Evolutionary conservation across 2,888 invertebrate genomes (phyloP).

Genomic region (Notodonta dromedarius): DNA sequence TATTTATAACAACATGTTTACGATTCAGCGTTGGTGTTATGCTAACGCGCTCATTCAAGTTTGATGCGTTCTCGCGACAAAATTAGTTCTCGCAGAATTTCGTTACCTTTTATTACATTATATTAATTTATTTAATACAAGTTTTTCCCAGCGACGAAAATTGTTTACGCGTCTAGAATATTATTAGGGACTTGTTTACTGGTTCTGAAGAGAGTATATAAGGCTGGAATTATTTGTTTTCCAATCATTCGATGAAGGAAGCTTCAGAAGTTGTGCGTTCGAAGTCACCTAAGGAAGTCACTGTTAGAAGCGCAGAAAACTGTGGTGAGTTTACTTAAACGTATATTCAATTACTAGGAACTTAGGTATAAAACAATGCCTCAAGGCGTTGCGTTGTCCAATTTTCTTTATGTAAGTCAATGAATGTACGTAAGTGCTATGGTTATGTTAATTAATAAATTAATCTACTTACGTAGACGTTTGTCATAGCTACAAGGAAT

Average conservation of each 20-base stretch:
- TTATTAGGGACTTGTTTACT: slow-evolving; percentile 34
- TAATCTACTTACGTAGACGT: too few relatives aligned
- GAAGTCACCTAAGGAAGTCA: slow-evolving; percentile 8
- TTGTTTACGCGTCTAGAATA: slow-evolving; percentile 36
- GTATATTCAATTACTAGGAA: too few relatives aligned
- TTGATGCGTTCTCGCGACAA: slow-evolving; percentile 31
- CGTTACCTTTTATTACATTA: slow-evolving; percentile 30
- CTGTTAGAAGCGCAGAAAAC: slow-evolving; percentile 9
- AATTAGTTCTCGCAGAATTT: slow-evolving; percentile 32
- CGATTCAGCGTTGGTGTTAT: slow-evolving; percentile 42
- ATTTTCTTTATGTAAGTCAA: too few relatives aligned
- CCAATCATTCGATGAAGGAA: slow-evolving; percentile 31
- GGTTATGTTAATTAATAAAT: too few relatives aligned
- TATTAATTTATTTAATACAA: slow-evolving; percentile 16
- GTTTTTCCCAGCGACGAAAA: slow-evolving; percentile 25
- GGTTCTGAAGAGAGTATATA: slow-evolving; percentile 38
- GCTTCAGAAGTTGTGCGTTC: slow-evolving; percentile 23
- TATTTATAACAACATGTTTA: slow-evolving; percentile 63
- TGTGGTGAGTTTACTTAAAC: slow-evolving; percentile 20
- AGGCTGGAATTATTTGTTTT: slow-evolving; percentile 34
- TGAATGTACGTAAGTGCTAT: too few relatives aligned
- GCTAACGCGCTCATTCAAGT: slow-evolving; percentile 41
- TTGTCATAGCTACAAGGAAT: too few relatives aligned
- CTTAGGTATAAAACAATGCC: too few relatives aligned
- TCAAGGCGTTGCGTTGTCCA: too few relatives aligned